A percentile compares a stretch with the other conserved stretches of the same genome.
Conservation (phyloP, 1,140 invertebrate genomes). For the Heliothis subflexa region DNA sequence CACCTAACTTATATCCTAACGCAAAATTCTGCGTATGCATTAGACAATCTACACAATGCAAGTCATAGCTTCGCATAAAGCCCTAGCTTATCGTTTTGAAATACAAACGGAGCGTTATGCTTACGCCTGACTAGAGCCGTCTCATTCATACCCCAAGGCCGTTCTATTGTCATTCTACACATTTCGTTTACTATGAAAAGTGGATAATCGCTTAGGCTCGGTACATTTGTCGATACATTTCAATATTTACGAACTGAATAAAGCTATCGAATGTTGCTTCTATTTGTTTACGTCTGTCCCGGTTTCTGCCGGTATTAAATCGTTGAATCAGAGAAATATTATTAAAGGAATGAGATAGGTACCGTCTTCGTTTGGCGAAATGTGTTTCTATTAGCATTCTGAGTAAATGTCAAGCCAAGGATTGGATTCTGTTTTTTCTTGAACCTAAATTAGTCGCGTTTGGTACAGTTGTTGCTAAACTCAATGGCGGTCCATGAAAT, state of each 20-base stretch:
- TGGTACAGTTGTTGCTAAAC: no score
- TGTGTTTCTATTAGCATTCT: neutral
- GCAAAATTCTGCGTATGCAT: no score
- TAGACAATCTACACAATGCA: no score
- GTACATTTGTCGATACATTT: neutral
- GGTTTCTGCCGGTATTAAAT: neutral
- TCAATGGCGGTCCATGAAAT: no score
- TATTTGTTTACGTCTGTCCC: constrained; percentile 1
- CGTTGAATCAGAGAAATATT: neutral
- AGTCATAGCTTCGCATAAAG: no score
- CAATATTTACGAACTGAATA: constrained; percentile 22
- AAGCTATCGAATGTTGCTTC: constrained; percentile 15
- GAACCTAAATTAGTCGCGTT: no score
- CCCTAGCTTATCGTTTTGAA: no score
- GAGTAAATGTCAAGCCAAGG: no score
- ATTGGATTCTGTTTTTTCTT: no score
- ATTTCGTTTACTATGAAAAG: neutral
- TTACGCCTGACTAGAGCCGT: no score
- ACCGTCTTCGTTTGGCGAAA: neutral
- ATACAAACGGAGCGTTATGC: no score
- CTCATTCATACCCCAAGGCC: neutral
- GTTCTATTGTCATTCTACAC: neutral
- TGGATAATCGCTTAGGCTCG: constrained; percentile 1
- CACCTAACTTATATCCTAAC: no score
- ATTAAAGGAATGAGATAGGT: neutral